These are phyloP conservation scores for Dasypolia templi DNA, from an alignment of 2,888 invertebrate species.

Conservation along the genomic window DNA sequence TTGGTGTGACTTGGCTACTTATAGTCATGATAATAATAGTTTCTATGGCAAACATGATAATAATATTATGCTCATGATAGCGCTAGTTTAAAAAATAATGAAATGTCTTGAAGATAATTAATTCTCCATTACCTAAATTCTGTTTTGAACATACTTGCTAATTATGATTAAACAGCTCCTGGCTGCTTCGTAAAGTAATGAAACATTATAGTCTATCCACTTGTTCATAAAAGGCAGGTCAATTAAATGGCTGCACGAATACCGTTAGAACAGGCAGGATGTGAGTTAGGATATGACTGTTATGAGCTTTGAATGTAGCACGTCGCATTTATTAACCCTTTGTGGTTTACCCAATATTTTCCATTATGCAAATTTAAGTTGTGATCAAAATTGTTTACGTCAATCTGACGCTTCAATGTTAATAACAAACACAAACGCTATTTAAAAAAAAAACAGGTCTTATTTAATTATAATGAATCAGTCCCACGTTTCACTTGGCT, in stretches of 20 bases:
- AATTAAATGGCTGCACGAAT: slow-evolving; percentile 24
- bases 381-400: slow-evolving; percentile 3
- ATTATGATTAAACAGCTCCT: slow-evolving; percentile 29
- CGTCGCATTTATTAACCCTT: slow-evolving; percentile 1
- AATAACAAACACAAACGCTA: slow-evolving; percentile 1
- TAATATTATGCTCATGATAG: slow-evolving; percentile 33
- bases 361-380: background rate
- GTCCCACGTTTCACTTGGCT: slow-evolving; percentile 70
- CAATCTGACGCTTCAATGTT: background rate
- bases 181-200: slow-evolving; percentile 25
- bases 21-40: slow-evolving; percentile 26
- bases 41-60: slow-evolving; percentile 26
- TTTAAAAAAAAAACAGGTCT: background rate
- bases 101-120: slow-evolving; percentile 32
- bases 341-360: background rate
- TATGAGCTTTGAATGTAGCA: slow-evolving; percentile 13
- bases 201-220: slow-evolving; percentile 13
- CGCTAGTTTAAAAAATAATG: slow-evolving; percentile 20
- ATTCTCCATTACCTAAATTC: slow-evolving; percentile 19
- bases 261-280: slow-evolving; percentile 45
- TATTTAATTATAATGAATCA: slow-evolving; percentile 58
- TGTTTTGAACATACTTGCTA: slow-evolving; percentile 27
- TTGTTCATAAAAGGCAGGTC: slow-evolving; percentile 11
- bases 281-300: slow-evolving; percentile 2
- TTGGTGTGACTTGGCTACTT: slow-evolving; percentile 32